A percentile compares a stretch with the other conserved stretches of the same genome.
Evolutionary conservation across 1,140 invertebrate genomes (phyloP).

Genomic region (Bombyx mori): DNA sequence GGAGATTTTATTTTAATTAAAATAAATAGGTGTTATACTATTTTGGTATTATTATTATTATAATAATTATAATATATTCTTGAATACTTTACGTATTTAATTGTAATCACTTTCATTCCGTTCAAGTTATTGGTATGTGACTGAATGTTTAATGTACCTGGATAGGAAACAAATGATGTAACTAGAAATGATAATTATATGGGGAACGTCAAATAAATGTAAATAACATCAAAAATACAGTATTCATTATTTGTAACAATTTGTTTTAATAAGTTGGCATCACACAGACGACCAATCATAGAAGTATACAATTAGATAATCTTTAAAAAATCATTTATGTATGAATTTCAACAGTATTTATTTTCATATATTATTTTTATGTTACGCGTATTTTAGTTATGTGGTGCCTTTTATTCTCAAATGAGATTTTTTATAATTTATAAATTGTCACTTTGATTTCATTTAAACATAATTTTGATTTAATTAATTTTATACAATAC

Average conservation of each 20-base stretch:
- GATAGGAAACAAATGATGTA: background rate
- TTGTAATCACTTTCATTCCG: slow-evolving; percentile 64
- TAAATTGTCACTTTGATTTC: slow-evolving; percentile 18
- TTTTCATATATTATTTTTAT: background rate
- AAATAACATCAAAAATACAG: slow-evolving; percentile 28
- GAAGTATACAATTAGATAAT: too few species aligned
- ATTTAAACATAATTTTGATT: slow-evolving; percentile 29
- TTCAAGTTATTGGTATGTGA: slow-evolving; percentile 54
- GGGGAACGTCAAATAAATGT: slow-evolving; percentile 17
- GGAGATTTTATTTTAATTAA: slow-evolving; percentile 54
- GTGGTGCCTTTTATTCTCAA: slow-evolving; percentile 62
- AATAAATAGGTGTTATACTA: slow-evolving; percentile 39
- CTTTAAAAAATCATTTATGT: background rate
- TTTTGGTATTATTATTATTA: slow-evolving; percentile 39
- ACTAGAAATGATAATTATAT: too few species aligned
- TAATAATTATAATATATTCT: slow-evolving; percentile 23
- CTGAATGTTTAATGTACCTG: slow-evolving; percentile 55
- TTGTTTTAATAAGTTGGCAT: slow-evolving; percentile 28
- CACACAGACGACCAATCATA: slow-evolving; percentile 28
- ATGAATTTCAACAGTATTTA: background rate
- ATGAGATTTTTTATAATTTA: slow-evolving; percentile 20
- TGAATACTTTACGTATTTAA: slow-evolving; percentile 63
- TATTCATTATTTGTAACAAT: slow-evolving; percentile 11
- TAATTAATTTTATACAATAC: slow-evolving; percentile 16
- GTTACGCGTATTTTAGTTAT: slow-evolving; percentile 21